Evolutionary conservation across 2,113 vertebrate species (phyloP), one percentile per base, ranked within the genome.

Genomic region (Spheniscus mendiculus): DNA sequence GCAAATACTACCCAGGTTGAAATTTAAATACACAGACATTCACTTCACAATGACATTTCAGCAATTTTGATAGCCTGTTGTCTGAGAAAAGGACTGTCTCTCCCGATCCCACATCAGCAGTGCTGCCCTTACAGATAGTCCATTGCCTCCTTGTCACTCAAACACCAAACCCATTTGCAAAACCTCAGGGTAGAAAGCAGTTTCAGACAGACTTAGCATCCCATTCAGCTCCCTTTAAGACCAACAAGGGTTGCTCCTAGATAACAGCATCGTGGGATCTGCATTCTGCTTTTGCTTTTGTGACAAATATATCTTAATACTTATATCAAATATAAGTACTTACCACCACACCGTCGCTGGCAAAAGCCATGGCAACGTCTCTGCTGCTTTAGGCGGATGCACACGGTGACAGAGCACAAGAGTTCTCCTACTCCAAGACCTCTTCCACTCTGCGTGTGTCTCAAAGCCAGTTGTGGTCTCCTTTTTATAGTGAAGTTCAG

Each of bases 401-500:
- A 23, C 47, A 5, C 30, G 1, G 58, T 0, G 8, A n/a, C 6
- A 55, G 61, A 38, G 44, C 18, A 59, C 20, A 3, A 47, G 22
- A 78, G 22, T 32, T 90, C 56, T 87, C 58, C 71, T 93, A 47
- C 80, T 47, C 53, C 1, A 4, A 76, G 87, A 40, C 23, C 70
- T 66, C 69, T 80, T 59, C 72, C 40, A 25, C 45, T 38, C 63
- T 52, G 36, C 2, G 3, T 12, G 18, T 86, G 78, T 82, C 56
- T 83, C 58, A 20, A 50, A 89, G 78, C 9, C 55, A 52, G 27
- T 1, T 13, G 21, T 56, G 45, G 10, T 63, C 82, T 45, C 78
- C 67, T 93, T 93, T 96, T 97, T 97, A 97, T 98, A 94, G 62
- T 11, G 17, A 86, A 72, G 44, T 32, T 82, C 77, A 81, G 65